Evolutionary conservation across 1,140 invertebrate genomes (phyloP).

Genomic region (Pantala flavescens): DNA sequence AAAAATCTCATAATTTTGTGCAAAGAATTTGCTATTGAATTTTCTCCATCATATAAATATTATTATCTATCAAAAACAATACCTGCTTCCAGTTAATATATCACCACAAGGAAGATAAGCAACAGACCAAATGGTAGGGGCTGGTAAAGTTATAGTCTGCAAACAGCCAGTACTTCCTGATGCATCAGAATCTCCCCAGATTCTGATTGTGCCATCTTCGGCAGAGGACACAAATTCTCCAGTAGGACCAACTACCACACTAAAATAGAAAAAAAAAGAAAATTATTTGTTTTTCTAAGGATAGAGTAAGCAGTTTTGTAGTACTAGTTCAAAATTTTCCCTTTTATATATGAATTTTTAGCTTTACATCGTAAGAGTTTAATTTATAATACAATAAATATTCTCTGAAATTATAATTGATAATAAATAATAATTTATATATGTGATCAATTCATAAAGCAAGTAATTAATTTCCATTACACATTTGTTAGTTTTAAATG

Average conservation of each 20-base stretch:
- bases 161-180: conserved; percentile 32
- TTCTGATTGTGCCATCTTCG: conserved; percentile 76
- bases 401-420: no score
- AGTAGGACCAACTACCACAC: neutral
- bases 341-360: no score
- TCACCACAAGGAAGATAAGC: conserved; percentile 72
- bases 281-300: conserved; percentile 44
- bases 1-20: no score
- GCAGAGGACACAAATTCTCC: conserved; percentile 60
- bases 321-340: conserved; percentile 18
- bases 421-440: no score
- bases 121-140: conserved; percentile 82
- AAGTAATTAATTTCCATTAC: no score
- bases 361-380: no score
- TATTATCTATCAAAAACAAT: conserved; percentile 15
- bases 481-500: no score
- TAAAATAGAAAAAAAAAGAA: conserved; percentile 14
- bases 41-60: no score
- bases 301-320: no score
- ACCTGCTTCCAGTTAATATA: conserved; percentile 75
- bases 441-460: no score
- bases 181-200: conserved; percentile 57
- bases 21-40: no score
- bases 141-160: conserved; percentile 68
- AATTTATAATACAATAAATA: no score